These are phyloP conservation scores for Chaetoderma sp. DNA, from an alignment of 2,888 invertebrate species.

Conservation along the genomic window DNA sequence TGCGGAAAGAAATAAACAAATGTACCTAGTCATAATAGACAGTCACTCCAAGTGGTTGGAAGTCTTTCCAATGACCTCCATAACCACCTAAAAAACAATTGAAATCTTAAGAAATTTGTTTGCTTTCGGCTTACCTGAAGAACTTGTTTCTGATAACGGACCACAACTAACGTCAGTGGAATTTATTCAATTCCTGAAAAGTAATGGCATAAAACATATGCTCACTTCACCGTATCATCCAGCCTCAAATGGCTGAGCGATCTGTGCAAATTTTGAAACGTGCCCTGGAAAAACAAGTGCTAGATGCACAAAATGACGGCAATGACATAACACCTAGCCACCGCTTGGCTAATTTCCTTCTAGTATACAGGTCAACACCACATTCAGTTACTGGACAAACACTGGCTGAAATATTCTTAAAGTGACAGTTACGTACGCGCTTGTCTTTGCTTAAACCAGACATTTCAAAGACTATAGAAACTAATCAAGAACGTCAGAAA, in stretches of 20 bases:
- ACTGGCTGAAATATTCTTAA: too few species aligned
- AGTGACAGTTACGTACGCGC: too few species aligned
- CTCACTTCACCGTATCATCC: constrained; percentile 25
- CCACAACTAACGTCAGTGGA: constrained; percentile 20
- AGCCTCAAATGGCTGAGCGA: constrained; percentile 20
- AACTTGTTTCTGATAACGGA: constrained; percentile 27
- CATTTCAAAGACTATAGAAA: too few species aligned
- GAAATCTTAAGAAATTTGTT: not conserved
- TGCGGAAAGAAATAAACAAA: constrained; percentile 13
- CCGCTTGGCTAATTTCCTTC: too few species aligned
- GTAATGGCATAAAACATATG: constrained; percentile 24
- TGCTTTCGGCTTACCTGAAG: constrained; percentile 13
- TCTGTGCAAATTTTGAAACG: constrained; percentile 19
- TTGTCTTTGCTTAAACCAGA: too few species aligned
- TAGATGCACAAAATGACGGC: too few species aligned
- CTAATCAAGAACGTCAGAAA: too few species aligned
- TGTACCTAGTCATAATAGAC: constrained; percentile 21
- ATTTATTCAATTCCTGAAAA: constrained; percentile 12
- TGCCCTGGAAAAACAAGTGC: too few species aligned
- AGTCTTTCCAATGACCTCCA: constrained; percentile 6
- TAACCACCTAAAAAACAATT: constrained; percentile 9
- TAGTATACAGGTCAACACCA: too few species aligned
- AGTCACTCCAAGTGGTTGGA: constrained; percentile 25
- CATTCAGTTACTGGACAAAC: too few species aligned
- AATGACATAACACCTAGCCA: too few species aligned